Evolutionary conservation across 2,797 vertebrate species (phyloP).

Genomic region (Botia almorhae): DNA sequence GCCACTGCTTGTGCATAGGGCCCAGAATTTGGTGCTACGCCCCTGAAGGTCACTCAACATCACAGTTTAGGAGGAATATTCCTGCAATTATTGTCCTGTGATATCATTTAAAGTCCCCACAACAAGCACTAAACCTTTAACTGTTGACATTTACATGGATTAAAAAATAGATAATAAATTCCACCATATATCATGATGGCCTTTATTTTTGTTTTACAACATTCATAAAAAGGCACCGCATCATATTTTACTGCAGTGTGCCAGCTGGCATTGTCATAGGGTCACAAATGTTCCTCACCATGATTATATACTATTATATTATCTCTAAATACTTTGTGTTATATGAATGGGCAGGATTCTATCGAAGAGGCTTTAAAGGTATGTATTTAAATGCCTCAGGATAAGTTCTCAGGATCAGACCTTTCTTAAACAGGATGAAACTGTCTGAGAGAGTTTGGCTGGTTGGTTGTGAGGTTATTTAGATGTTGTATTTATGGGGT

Average conservation of each 20-base stretch:
- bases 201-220: slow-evolving; percentile 52
- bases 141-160: slow-evolving; percentile 45
- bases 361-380: slow-evolving; percentile 75
- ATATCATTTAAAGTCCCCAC: too few species aligned
- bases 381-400: slow-evolving; percentile 75
- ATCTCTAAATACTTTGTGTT: slow-evolving; percentile 43
- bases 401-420: slow-evolving; percentile 72
- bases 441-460: slow-evolving; percentile 22
- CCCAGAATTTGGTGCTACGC: too few species aligned
- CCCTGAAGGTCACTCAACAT: too few species aligned
- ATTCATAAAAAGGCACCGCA: slow-evolving; percentile 56
- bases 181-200: slow-evolving; percentile 61
- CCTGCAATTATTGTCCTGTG: too few species aligned
- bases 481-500: slow-evolving; percentile 67
- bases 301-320: slow-evolving; percentile 51
- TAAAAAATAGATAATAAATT: slow-evolving; percentile 44
- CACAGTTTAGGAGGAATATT: too few species aligned
- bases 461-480: slow-evolving; percentile 62
- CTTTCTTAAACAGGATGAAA: slow-evolving; percentile 61
- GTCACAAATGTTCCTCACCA: slow-evolving; percentile 13
- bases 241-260: slow-evolving; percentile 52
- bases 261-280: slow-evolving; percentile 41
- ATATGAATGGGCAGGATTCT: slow-evolving; percentile 71
- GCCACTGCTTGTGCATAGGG: too few species aligned
- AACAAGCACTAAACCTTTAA: not conserved